These are phyloP conservation scores for Hemibagrus wyckioides DNA, from an alignment of 2,113 vertebrate species.

Conservation along the genomic window DNA sequence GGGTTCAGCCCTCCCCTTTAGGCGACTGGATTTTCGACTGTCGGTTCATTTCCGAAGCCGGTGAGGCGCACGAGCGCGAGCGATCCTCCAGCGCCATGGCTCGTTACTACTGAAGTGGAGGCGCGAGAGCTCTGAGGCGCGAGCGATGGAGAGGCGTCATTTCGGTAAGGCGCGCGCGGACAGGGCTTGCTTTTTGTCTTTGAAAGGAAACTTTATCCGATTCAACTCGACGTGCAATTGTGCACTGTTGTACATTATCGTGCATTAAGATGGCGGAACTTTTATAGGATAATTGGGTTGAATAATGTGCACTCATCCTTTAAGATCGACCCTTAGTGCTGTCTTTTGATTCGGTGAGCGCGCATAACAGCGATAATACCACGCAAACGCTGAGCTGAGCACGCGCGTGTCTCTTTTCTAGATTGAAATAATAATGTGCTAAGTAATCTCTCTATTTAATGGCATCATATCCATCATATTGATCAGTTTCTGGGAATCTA, in stretches of 20 bases:
- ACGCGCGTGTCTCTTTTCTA: background rate
- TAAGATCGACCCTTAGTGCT: background rate
- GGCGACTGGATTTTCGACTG: background rate
- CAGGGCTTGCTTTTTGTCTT: background rate
- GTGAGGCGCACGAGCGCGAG: conserved; percentile 15
- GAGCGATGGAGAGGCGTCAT: conserved; percentile 11
- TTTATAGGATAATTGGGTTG: background rate
- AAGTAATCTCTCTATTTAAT: background rate
- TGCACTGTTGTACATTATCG: background rate
- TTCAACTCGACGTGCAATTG: background rate
- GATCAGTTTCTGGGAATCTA: background rate
- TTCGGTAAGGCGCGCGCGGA: conserved; percentile 27
- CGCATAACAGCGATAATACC: background rate
- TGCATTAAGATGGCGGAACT: background rate
- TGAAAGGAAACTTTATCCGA: background rate
- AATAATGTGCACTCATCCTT: background rate
- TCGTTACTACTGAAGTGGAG: background rate
- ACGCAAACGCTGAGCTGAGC: background rate
- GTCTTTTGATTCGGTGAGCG: background rate
- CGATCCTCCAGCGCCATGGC: background rate
- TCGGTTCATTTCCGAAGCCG: conserved; percentile 5
- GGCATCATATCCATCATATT: background rate
- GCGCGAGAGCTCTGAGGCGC: background rate
- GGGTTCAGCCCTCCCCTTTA: background rate
- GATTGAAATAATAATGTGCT: too few species aligned